Conservation (phyloP, 2,888 invertebrate species). For the Meloe dianella region DNA sequence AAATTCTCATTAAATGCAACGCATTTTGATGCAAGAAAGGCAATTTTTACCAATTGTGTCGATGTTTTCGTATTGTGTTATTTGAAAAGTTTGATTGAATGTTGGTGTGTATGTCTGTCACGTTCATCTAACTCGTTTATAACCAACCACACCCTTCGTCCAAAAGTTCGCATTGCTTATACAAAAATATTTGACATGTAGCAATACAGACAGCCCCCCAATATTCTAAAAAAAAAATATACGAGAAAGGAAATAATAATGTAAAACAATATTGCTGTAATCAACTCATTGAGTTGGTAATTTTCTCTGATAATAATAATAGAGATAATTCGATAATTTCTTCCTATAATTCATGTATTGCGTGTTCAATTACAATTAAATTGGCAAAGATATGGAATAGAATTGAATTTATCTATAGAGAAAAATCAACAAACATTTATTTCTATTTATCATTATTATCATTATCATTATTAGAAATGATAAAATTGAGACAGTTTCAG, state of each 20-base stretch:
- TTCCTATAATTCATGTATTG: background rate
- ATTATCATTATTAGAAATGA: background rate
- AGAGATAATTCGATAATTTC: background rate
- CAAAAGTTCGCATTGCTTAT: conserved; percentile 19
- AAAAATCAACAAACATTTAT: background rate
- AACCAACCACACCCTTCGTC: conserved; percentile 30
- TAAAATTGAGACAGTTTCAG: background rate
- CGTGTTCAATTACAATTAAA: background rate
- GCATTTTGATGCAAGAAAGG: too few relatives aligned
- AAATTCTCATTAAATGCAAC: background rate
- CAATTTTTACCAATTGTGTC: too few relatives aligned
- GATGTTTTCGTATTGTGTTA: conserved; percentile 17
- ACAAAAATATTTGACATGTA: background rate
- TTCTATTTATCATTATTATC: too few relatives aligned
- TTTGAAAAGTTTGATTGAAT: conserved; percentile 20
- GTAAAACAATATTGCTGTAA: too few relatives aligned
- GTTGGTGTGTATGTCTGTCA: conserved; percentile 29
- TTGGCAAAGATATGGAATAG: background rate
- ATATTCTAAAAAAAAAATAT: background rate
- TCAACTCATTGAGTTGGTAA: background rate
- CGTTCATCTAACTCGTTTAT: conserved; percentile 33
- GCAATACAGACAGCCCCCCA: background rate
- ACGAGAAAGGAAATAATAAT: background rate
- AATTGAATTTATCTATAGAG: background rate
- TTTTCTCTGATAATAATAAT: background rate